These are phyloP conservation scores for Rissa tridactyla DNA, from an alignment of 2,113 vertebrate species.

Conservation along the genomic window DNA sequence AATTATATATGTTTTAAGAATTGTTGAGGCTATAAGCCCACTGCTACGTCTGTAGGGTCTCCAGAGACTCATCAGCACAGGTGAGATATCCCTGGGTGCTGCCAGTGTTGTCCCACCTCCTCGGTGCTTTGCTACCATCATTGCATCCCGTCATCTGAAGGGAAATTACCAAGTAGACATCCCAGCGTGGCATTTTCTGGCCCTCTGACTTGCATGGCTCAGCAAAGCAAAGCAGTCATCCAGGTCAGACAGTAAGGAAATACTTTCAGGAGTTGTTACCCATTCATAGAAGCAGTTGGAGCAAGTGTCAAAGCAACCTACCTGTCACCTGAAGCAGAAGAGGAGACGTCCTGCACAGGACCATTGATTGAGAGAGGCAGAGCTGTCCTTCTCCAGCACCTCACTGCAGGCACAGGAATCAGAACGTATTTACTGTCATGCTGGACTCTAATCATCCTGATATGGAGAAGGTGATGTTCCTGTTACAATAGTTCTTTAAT, in stretches of 20 bases:
- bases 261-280: background rate
- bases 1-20: background rate
- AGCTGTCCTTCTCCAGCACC: background rate
- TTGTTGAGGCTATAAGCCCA: background rate
- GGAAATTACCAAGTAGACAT: background rate
- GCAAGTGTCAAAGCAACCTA: background rate
- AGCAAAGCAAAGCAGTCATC: background rate
- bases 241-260: background rate
- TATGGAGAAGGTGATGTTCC: background rate
- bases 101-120: background rate
- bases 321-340: background rate
- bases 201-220: background rate
- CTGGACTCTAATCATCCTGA: background rate
- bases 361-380: background rate
- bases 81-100: background rate
- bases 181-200: background rate
- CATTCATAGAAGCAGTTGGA: background rate
- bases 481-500: background rate
- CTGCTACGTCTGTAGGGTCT: background rate
- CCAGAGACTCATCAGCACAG: background rate
- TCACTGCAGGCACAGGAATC: background rate
- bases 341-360: background rate
- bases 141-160: background rate
- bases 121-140: background rate
- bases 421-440: background rate